phyloP scores from a whole-genome alignment of 2,888 invertebrate genomes.

The Penaeus monodon region DNA sequence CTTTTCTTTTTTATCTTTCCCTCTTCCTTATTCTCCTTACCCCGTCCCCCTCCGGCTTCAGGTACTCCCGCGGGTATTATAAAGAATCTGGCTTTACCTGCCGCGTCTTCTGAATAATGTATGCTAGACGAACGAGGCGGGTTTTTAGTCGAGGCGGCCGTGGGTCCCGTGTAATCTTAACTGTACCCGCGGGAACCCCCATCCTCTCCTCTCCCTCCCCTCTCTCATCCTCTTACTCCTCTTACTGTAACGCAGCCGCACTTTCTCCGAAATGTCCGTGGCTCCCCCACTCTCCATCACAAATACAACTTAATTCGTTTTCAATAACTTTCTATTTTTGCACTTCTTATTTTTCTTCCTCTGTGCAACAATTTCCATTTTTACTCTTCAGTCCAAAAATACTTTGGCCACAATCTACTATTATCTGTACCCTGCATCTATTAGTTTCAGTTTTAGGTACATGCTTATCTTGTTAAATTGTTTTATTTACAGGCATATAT shows the following conservation, averaged over 20 bases:
- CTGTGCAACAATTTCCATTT: no score
- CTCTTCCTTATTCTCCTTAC: neutral
- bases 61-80: conserved; percentile 46
- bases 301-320: neutral
- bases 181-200: conserved; percentile 30
- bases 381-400: no score
- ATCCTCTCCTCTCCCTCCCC: conserved; percentile 19
- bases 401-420: no score
- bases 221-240: neutral
- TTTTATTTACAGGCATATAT: no score
- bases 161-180: conserved; percentile 47
- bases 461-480: no score
- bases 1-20: neutral
- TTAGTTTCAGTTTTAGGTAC: no score
- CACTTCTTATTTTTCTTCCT: no score
- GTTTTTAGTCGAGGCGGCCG: conserved; percentile 42
- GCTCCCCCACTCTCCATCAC: neutral
- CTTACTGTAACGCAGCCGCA: neutral
- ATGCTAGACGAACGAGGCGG: conserved; percentile 52
- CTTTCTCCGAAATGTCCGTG: conserved; percentile 8
- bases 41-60: neutral
- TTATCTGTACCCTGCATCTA: no score
- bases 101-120: conserved; percentile 46
- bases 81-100: conserved; percentile 58
- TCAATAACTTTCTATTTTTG: neutral